Evolutionary conservation across 1,140 invertebrate species (phyloP).

Genomic region (Bilobella aurantiaca): DNA sequence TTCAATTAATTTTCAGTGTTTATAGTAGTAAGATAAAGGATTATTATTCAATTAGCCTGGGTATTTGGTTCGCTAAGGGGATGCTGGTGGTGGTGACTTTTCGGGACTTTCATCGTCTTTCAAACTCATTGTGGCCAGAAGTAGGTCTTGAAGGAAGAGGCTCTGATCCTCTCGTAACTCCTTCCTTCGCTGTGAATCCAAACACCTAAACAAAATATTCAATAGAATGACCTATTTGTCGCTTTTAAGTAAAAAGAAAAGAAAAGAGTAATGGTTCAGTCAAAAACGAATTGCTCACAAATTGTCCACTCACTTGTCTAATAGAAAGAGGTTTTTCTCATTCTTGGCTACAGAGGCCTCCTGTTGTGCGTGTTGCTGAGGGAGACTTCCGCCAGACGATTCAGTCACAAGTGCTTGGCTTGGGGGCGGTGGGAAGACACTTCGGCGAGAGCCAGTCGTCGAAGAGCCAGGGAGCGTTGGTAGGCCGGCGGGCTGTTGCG

Average conservation of each 20-base stretch:
- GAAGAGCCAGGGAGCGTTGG: conserved; percentile 26
- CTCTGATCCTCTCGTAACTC: conserved; percentile 49
- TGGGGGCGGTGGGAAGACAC: conserved; percentile 34
- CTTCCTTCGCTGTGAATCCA: conserved; percentile 50
- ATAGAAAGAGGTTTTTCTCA: conserved; percentile 31
- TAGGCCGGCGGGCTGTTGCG: conserved; percentile 42
- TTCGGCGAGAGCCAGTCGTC: conserved; percentile 35
- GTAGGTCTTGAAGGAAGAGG: conserved; percentile 57
- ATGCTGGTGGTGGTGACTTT: not conserved
- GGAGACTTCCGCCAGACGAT: conserved; percentile 34
- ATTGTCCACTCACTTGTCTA: conserved; percentile 27
- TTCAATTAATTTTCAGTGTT: conserved; percentile 1
- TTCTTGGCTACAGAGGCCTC: conserved; percentile 48
- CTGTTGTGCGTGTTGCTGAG: conserved; percentile 42
- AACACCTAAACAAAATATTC: conserved; percentile 44
- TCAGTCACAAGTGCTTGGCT: conserved; percentile 24
- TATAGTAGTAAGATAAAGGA: too few species aligned
- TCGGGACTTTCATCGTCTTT: not conserved
- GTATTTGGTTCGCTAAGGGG: not conserved
- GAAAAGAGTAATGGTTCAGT: not conserved
- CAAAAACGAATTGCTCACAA: conserved; percentile 4
- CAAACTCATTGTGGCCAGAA: conserved; percentile 51
- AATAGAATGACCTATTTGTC: too few species aligned
- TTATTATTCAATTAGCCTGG: not conserved
- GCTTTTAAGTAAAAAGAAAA: not conserved